Evolutionary conservation across 92 coral and sea anemone genomes (phyloP).

Genomic region (Epizoanthus rinbou): DNA sequence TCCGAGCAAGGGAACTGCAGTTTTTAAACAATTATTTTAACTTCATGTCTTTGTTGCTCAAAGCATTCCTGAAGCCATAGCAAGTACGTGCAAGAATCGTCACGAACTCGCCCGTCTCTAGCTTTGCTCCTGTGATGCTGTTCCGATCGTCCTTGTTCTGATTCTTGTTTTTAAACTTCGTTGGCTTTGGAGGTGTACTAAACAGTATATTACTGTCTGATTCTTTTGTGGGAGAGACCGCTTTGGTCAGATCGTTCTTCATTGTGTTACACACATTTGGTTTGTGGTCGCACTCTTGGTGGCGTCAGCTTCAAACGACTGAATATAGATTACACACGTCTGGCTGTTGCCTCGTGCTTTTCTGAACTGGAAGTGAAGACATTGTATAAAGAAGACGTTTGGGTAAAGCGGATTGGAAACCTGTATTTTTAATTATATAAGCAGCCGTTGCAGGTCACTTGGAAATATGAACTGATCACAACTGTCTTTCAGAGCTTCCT

Average conservation of each 20-base stretch:
- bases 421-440: not conserved
- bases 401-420: not conserved
- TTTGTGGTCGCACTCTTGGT: not conserved
- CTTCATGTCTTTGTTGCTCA: not conserved
- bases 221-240: not conserved
- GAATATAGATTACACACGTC: not conserved
- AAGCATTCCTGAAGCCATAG: not conserved
- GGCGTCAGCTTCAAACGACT: constrained; percentile 21
- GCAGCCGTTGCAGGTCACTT: not conserved
- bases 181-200: not conserved
- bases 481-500: not conserved
- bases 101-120: not conserved
- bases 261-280: constrained; percentile 14
- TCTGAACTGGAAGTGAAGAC: not conserved
- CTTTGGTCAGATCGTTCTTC: not conserved
- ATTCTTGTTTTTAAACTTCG: not conserved
- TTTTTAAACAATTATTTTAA: constrained; percentile 3
- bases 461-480: constrained; percentile 16
- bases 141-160: not conserved
- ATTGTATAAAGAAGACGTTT: not conserved
- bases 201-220: not conserved
- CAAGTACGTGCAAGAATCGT: not conserved
- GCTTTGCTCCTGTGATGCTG: not conserved
- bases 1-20: not conserved
- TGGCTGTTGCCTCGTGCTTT: not conserved